Conservation (phyloP, 1,140 invertebrate genomes). For the Heterodera carotae region DNA sequence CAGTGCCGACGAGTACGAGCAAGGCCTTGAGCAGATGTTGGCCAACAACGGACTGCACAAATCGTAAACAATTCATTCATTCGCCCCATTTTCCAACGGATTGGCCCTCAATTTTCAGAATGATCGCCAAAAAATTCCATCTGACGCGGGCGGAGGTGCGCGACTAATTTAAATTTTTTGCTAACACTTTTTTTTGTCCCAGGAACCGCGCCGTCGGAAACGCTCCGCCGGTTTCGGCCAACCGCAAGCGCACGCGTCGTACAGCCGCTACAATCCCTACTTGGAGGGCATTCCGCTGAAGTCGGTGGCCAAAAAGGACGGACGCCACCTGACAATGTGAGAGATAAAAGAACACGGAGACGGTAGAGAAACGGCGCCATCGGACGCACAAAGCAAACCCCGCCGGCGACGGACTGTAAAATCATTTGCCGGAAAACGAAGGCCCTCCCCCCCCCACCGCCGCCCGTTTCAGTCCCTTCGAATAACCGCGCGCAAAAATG, state of each 20-base stretch:
- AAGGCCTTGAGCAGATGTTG: conserved; percentile 67
- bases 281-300: conserved; percentile 66
- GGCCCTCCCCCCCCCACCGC: no score
- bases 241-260: conserved; percentile 40
- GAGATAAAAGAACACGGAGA: no score
- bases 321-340: conserved; percentile 46
- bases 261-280: conserved; percentile 58
- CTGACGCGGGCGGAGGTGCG: conserved; percentile 69
- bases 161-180: background rate
- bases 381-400: background rate
- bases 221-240: conserved; percentile 46
- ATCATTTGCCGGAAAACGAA: background rate
- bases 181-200: conserved; percentile 15
- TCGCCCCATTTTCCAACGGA: background rate
- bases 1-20: conserved; percentile 66
- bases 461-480: background rate
- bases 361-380: background rate
- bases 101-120: conserved; percentile 34
- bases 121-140: conserved; percentile 80
- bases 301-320: conserved; percentile 67
- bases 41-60: conserved; percentile 69
- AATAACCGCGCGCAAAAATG: background rate
- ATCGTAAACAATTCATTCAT: conserved; percentile 60
- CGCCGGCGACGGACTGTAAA: background rate
- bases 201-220: conserved; percentile 61